phyloP scores from a whole-genome alignment of 2,113 vertebrate species.

The Albula glossodonta region DNA sequence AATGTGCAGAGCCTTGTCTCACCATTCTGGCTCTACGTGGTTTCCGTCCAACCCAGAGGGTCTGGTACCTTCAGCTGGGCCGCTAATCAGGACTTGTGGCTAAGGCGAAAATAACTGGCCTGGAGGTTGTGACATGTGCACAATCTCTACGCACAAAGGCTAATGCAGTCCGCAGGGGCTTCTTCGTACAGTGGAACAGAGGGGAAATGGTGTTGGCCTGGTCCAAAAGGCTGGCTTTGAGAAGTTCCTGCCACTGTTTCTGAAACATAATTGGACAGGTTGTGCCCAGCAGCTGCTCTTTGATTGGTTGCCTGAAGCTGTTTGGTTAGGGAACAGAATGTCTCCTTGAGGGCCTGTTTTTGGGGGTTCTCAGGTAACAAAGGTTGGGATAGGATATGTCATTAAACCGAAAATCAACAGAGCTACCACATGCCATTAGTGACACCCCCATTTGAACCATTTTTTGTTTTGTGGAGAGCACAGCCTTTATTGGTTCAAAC shows the following conservation, averaged over 20 bases:
- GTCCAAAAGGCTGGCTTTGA: neutral
- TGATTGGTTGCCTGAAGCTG: no score
- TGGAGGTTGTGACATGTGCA: neutral
- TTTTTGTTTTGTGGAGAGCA: no score
- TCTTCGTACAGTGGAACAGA: neutral
- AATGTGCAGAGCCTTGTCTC: neutral
- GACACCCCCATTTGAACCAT: no score
- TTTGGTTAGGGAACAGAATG: no score
- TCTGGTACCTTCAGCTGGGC: neutral
- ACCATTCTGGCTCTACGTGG: neutral
- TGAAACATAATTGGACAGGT: neutral
- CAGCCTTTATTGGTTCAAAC: no score
- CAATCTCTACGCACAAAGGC: neutral
- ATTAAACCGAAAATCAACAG: no score
- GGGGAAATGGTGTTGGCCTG: slow-evolving; percentile 4
- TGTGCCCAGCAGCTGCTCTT: neutral
- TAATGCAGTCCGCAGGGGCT: neutral
- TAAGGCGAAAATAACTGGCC: neutral
- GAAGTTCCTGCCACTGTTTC: neutral
- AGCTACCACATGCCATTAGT: no score
- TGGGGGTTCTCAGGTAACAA: no score
- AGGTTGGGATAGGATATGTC: no score
- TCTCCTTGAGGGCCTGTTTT: no score
- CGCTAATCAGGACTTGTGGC: no score
- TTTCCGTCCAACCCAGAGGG: neutral